Evolutionary conservation across 2,113 vertebrate genomes (phyloP).

Genomic region (Okapia johnstoni): DNA sequence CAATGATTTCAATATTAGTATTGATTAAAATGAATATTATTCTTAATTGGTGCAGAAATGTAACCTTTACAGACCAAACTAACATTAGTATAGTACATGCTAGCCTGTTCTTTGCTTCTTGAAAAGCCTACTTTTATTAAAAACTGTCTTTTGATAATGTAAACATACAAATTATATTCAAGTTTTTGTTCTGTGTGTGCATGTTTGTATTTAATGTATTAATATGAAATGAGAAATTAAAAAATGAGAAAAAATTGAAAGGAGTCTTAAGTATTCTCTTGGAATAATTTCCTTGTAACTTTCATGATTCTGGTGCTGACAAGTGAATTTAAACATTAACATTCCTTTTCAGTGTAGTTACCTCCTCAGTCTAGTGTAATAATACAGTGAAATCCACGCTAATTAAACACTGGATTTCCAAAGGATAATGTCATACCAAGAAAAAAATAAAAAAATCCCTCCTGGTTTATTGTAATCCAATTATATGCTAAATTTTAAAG

Average conservation of each 20-base stretch:
- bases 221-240: neutral
- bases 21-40: constrained; percentile 27
- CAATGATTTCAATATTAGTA: constrained; percentile 50
- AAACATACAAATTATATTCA: neutral
- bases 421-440: neutral
- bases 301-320: neutral
- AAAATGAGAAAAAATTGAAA: neutral
- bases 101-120: neutral
- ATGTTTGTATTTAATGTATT: neutral
- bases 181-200: neutral
- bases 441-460: neutral
- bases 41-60: constrained; percentile 31
- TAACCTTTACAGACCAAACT: constrained; percentile 22
- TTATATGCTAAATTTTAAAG: neutral
- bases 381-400: neutral
- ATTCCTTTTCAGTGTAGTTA: constrained; percentile 2
- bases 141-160: neutral
- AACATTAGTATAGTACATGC: neutral
- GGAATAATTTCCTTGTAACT: neutral
- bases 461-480: neutral
- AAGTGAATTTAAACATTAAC: constrained; percentile 19
- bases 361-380: neutral
- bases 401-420: neutral
- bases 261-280: neutral
- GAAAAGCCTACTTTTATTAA: neutral